Evolutionary conservation across 1,140 invertebrate genomes (phyloP).

Genomic region (Octopus bimaculoides): DNA sequence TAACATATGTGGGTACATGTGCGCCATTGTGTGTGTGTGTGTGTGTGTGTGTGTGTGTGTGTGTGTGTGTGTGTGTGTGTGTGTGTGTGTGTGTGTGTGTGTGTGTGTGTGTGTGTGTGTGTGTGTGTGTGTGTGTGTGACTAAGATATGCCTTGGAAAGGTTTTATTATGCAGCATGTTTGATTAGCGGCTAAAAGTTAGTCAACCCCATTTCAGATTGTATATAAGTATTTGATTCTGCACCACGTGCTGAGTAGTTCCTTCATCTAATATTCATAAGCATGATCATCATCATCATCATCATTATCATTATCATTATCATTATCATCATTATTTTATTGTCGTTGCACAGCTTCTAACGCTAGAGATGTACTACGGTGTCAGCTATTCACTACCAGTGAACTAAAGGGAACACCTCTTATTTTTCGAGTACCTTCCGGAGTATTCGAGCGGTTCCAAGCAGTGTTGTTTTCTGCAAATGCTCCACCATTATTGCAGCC

Average conservation of each 20-base stretch:
- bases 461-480: no score
- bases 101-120: conserved; percentile 5
- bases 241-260: neutral
- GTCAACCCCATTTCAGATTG: neutral
- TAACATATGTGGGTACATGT: neutral
- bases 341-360: no score
- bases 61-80: neutral
- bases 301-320: no score
- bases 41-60: neutral
- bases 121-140: neutral
- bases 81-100: conserved; percentile 11
- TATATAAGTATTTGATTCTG: neutral
- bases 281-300: neutral
- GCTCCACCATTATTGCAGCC: no score
- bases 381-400: no score
- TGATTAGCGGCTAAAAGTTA: neutral
- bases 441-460: no score
- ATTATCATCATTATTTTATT: no score
- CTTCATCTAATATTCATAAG: neutral
- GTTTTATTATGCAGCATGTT: neutral
- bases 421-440: no score
- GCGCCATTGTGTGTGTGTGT: conserved; percentile 3
- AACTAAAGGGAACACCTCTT: no score
- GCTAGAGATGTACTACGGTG: no score
- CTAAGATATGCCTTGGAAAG: neutral